phyloP scores from a whole-genome alignment of 2,113 vertebrate genomes.

The Pleuronectes platessa region DNA sequence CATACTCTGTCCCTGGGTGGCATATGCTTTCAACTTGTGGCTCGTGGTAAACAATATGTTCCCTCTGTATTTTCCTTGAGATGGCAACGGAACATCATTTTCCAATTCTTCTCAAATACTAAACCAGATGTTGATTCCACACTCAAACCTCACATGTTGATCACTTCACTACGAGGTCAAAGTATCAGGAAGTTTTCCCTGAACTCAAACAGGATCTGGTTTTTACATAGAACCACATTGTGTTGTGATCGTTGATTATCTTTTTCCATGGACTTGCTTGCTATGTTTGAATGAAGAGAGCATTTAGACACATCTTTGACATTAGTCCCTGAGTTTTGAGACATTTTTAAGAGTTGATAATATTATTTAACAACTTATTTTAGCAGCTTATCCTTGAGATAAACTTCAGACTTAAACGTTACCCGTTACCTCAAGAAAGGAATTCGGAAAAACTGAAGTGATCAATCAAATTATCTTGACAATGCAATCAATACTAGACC shows the following conservation, averaged over 20 bases:
- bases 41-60: constrained; percentile 47
- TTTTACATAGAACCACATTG: neutral
- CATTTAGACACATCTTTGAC: neutral
- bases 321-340: neutral
- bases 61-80: constrained; percentile 22
- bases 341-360: neutral
- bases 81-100: constrained; percentile 53
- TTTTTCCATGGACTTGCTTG: neutral
- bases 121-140: constrained; percentile 68
- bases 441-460: constrained; percentile 22
- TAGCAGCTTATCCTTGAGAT: neutral
- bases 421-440: neutral
- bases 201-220: neutral
- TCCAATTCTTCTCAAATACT: constrained; percentile 55
- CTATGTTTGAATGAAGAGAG: neutral
- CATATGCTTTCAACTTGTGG: constrained; percentile 32
- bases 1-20: neutral
- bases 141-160: constrained; percentile 28
- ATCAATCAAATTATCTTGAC: constrained; percentile 21
- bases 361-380: neutral
- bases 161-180: constrained; percentile 20
- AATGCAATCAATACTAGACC: constrained; percentile 8
- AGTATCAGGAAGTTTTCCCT: neutral
- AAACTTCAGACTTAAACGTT: constrained; percentile 6
- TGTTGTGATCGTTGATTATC: neutral